Evolutionary conservation across 2,113 vertebrate genomes (phyloP).

Genomic region (Erythrolamprus reginae): DNA sequence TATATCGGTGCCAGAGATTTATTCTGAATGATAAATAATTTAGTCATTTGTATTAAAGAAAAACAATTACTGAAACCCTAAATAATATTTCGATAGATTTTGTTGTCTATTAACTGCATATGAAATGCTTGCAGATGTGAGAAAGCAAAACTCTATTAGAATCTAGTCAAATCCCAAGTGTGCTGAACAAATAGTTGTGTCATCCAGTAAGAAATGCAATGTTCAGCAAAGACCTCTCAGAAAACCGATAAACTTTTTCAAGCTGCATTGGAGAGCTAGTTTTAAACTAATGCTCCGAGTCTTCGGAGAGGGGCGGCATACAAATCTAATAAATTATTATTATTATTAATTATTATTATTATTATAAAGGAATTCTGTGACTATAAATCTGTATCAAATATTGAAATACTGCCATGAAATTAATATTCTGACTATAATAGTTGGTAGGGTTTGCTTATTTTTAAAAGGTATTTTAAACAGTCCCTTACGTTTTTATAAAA

Average conservation of each 20-base stretch:
- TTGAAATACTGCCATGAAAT: neutral
- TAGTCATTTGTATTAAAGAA: neutral
- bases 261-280: neutral
- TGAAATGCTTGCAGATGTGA: neutral
- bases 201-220: neutral
- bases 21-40: neutral
- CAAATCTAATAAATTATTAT: too few species aligned
- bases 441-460: neutral
- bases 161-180: neutral
- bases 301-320: too few species aligned
- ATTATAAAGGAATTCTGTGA: neutral
- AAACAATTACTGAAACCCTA: neutral
- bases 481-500: neutral
- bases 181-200: conserved; percentile 1
- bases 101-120: neutral
- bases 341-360: too few species aligned
- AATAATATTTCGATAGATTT: neutral
- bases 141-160: neutral
- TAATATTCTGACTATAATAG: neutral
- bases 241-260: neutral
- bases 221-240: neutral
- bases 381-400: neutral
- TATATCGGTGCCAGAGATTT: neutral
- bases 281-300: neutral
- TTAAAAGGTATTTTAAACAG: neutral